phyloP scores from a whole-genome alignment of 2,888 invertebrate genomes.

The Pherbina coryleti region DNA sequence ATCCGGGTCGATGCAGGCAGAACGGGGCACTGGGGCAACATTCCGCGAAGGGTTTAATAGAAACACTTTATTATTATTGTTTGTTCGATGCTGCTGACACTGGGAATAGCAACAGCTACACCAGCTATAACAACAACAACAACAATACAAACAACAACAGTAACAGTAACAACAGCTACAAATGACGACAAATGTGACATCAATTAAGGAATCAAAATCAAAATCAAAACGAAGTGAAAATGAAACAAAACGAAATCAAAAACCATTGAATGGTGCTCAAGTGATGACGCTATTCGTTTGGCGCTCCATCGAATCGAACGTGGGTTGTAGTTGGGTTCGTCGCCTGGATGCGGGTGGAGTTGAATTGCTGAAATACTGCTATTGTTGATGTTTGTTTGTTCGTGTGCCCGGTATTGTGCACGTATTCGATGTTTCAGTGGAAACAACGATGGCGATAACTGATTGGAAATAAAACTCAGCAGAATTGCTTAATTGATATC shows the following conservation, averaged over 20 bases:
- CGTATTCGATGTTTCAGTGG: conserved; percentile 23
- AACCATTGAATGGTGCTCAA: conserved; percentile 15
- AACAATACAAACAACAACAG: conserved; percentile 42
- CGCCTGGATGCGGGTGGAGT: conserved; percentile 45
- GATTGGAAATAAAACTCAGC: conserved; percentile 42
- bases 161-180: conserved; percentile 43
- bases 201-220: conserved; percentile 33
- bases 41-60: conserved; percentile 24
- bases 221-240: conserved; percentile 7
- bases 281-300: background rate
- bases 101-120: conserved; percentile 19
- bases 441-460: conserved; percentile 16
- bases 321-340: background rate
- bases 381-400: conserved; percentile 8
- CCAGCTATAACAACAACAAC: conserved; percentile 45
- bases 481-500: conserved; percentile 58
- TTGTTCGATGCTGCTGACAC: background rate
- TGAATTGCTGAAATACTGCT: background rate
- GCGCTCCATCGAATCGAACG: conserved; percentile 11
- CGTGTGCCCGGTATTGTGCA: background rate
- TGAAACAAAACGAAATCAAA: background rate
- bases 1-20: conserved; percentile 25
- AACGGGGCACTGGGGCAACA: background rate
- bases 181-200: conserved; percentile 36
- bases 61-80: conserved; percentile 3